Evolutionary conservation across 2,797 vertebrate genomes (phyloP).

Genomic region (Chloroceryle inda): DNA sequence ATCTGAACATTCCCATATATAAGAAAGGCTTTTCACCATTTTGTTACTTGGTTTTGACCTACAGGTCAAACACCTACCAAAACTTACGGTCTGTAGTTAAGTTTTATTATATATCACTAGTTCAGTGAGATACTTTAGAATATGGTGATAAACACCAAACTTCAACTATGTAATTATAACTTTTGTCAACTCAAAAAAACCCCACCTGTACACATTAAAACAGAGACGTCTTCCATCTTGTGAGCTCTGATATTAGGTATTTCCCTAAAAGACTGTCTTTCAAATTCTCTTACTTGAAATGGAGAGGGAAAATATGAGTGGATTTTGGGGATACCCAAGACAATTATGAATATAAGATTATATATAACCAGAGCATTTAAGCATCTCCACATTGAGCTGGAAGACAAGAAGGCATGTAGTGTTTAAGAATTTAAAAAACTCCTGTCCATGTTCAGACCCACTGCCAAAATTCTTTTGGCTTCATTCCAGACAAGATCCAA

Average conservation of each 20-base stretch:
- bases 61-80: not conserved
- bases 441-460: not conserved
- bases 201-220: not conserved
- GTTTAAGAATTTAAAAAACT: conserved; percentile 4
- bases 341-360: not conserved
- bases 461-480: conserved; percentile 2
- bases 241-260: not conserved
- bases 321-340: not conserved
- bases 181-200: not conserved
- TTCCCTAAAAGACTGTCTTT: not conserved
- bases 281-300: not conserved
- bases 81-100: not conserved
- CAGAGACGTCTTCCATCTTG: not conserved
- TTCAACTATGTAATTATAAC: not conserved
- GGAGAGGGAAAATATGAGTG: not conserved
- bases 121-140: not conserved
- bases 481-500: not conserved
- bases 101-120: not conserved
- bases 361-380: not conserved
- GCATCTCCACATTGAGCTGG: not conserved
- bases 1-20: not conserved
- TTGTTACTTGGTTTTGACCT: not conserved
- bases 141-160: not conserved
- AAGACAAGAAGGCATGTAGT: not conserved
- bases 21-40: not conserved